Conservation (phyloP, 2,888 invertebrate species). For the Ptilodon capucinus region DNA sequence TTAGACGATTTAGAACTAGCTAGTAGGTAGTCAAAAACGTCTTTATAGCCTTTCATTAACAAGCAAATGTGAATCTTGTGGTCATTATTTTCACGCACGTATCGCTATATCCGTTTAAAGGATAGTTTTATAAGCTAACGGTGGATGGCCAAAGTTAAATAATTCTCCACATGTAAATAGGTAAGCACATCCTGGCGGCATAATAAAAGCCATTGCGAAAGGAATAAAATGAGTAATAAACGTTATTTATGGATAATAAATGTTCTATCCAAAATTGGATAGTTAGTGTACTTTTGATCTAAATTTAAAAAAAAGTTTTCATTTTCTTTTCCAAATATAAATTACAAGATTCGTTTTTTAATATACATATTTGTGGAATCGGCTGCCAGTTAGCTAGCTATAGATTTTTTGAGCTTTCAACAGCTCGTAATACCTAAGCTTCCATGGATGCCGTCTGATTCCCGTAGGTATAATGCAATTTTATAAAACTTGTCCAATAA, state of each 20-base stretch:
- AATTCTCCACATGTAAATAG: constrained; percentile 26
- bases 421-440: too few relatives aligned
- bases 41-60: neutral
- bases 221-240: constrained; percentile 16
- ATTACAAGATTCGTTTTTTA: too few relatives aligned
- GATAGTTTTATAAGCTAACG: constrained; percentile 31
- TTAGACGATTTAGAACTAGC: too few relatives aligned
- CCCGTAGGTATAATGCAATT: too few relatives aligned
- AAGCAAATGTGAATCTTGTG: neutral
- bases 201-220: constrained; percentile 19
- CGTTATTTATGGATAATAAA: neutral
- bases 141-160: constrained; percentile 17
- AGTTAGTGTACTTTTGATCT: neutral
- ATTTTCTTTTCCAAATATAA: neutral
- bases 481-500: too few relatives aligned
- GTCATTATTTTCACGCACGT: constrained; percentile 17
- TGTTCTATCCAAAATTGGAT: neutral
- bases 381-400: too few relatives aligned
- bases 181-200: constrained; percentile 30
- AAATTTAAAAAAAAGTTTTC: neutral
- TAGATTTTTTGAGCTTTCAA: too few relatives aligned
- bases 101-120: constrained; percentile 48
- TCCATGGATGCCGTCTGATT: too few relatives aligned
- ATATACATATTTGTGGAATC: too few relatives aligned
- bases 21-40: neutral